Evolutionary conservation across 2,113 vertebrate species (phyloP).

Genomic region (Geococcyx californianus): DNA sequence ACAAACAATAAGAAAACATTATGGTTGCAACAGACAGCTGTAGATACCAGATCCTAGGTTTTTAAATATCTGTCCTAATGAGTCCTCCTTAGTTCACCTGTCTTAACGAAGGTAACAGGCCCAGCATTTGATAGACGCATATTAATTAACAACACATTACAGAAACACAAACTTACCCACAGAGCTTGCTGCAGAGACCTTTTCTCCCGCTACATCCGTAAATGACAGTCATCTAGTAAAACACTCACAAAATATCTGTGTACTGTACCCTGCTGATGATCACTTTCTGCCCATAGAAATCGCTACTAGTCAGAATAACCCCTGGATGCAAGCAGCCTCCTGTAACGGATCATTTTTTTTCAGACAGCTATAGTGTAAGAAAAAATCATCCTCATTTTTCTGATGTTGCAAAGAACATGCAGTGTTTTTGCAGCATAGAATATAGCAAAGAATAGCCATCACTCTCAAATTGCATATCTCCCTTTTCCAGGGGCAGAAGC

Average conservation of each 20-base stretch:
- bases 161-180: neutral
- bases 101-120: neutral
- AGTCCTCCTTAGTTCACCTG: neutral
- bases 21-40: neutral
- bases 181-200: neutral
- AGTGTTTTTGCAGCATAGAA: neutral
- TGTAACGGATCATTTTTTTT: neutral
- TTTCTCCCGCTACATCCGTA: neutral
- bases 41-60: neutral
- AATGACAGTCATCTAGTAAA: neutral
- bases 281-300: neutral
- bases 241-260: neutral
- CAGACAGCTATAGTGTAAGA: rapidly evolving
- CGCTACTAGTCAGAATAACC: neutral
- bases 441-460: neutral
- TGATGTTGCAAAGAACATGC: neutral
- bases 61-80: neutral
- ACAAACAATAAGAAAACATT: neutral
- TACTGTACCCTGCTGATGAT: neutral
- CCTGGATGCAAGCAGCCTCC: neutral
- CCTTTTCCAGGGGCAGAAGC: neutral
- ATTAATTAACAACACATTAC: neutral
- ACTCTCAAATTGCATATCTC: neutral
- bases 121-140: neutral
- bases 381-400: neutral